Evolutionary conservation across 2,113 vertebrate species (phyloP).

Genomic region (Uria aalge): DNA sequence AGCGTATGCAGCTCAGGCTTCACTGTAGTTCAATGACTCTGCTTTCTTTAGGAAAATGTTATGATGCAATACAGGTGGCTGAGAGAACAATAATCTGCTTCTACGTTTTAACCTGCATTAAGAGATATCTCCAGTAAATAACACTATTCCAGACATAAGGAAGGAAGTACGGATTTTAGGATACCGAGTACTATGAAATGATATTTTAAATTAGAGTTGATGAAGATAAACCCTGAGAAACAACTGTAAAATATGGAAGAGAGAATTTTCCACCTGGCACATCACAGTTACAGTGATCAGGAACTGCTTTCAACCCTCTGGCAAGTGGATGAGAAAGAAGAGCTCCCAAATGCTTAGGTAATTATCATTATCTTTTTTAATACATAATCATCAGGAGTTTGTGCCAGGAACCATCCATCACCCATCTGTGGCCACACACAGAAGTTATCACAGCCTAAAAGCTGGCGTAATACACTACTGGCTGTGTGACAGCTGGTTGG

Average conservation of each 20-base stretch:
- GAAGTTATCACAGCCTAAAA: background rate
- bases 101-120: background rate
- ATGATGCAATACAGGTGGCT: background rate
- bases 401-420: conserved; percentile 40
- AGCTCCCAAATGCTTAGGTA: conserved; percentile 26
- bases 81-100: background rate
- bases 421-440: conserved; percentile 18
- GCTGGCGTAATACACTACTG: background rate
- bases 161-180: background rate
- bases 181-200: background rate
- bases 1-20: background rate
- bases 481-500: background rate
- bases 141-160: background rate
- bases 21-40: background rate
- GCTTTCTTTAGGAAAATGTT: background rate
- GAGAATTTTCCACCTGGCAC: background rate
- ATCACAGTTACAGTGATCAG: background rate
- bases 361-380: conserved; percentile 54
- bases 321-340: background rate
- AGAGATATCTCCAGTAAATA: background rate
- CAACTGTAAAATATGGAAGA: background rate
- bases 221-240: background rate
- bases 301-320: background rate
- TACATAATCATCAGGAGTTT: background rate
- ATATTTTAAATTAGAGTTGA: background rate